A percentile compares a stretch with the other conserved stretches of the same genome.
Evolutionary conservation across 2,113 vertebrate genomes (phyloP).

Genomic region (Seriola aureovittata): DNA sequence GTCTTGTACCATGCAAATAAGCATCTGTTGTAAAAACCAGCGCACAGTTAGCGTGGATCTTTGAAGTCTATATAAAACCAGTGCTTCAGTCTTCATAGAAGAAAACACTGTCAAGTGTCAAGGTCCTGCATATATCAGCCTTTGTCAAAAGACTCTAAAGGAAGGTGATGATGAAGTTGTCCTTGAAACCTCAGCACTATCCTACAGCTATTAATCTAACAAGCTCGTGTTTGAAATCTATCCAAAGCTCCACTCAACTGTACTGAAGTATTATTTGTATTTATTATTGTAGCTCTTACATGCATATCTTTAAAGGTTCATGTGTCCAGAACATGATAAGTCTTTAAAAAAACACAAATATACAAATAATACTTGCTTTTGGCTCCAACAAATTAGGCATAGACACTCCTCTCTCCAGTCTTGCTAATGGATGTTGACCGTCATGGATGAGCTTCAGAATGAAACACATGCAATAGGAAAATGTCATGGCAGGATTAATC

Average conservation of each 20-base stretch:
- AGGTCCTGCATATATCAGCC: neutral
- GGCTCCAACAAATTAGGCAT: conserved; percentile 99
- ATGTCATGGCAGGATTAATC: conserved; percentile 26
- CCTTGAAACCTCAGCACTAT: conserved; percentile 9
- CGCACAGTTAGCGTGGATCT: conserved; percentile 5
- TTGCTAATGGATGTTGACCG: conserved; percentile 88
- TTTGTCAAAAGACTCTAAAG: neutral
- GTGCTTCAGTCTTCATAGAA: neutral
- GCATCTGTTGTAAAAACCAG: conserved; percentile 2
- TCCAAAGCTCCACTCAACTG: neutral
- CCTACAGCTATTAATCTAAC: neutral
- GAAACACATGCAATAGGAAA: conserved; percentile 78
- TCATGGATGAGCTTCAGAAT: conserved; percentile 88
- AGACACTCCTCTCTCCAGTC: conserved; percentile 95
- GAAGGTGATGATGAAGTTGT: neutral
- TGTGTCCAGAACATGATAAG: neutral
- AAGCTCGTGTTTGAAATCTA: neutral
- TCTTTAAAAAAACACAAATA: conserved; percentile 9
- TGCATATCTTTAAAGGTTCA: neutral
- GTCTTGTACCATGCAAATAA: conserved; percentile 4
- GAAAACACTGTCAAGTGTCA: neutral
- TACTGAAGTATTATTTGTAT: conserved; percentile 8
- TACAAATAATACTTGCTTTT: conserved; percentile 92
- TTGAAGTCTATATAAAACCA: neutral
- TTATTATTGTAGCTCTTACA: neutral